A percentile compares a stretch with the other conserved stretches of the same genome.
Conservation (phyloP, 1,140 invertebrate genomes). For the Papilio machaon region DNA sequence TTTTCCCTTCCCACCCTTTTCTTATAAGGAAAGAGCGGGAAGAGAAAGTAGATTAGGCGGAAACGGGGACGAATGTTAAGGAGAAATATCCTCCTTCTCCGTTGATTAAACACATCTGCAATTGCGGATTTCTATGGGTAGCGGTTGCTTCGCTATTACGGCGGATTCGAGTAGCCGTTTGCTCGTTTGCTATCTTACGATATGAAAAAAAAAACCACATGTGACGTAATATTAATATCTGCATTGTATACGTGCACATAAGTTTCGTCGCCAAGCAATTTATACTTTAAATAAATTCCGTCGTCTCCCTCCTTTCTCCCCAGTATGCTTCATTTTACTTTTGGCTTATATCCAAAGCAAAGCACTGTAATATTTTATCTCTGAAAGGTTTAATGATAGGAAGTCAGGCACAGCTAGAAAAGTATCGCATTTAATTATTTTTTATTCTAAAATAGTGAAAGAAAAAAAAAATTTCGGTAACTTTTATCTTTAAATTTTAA, state of each 20-base stretch:
- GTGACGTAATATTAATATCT: not conserved
- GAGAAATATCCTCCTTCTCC: too few species aligned
- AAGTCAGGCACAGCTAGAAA: not conserved
- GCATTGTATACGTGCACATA: not conserved
- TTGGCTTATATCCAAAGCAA: conserved; percentile 21
- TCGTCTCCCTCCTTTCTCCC: not conserved
- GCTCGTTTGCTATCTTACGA: too few species aligned
- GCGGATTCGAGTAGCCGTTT: too few species aligned
- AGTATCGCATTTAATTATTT: not conserved
- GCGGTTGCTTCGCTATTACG: too few species aligned
- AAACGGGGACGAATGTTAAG: too few species aligned
- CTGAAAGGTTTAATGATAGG: conserved; percentile 1
- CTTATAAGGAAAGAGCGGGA: too few species aligned
- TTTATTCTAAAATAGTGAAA: too few species aligned
- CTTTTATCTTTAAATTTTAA: too few species aligned
- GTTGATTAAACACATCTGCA: not conserved
- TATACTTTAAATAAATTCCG: conserved; percentile 22
- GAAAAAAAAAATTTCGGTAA: too few species aligned
- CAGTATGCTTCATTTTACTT: conserved; percentile 20
- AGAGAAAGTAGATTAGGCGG: too few species aligned
- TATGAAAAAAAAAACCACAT: not conserved
- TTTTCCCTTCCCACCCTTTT: too few species aligned
- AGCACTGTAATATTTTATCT: conserved; percentile 6
- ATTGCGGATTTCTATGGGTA: too few species aligned
- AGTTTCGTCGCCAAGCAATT: not conserved